Conservation (phyloP, 2,888 invertebrate genomes). For the Chloromyia formosa region DNA sequence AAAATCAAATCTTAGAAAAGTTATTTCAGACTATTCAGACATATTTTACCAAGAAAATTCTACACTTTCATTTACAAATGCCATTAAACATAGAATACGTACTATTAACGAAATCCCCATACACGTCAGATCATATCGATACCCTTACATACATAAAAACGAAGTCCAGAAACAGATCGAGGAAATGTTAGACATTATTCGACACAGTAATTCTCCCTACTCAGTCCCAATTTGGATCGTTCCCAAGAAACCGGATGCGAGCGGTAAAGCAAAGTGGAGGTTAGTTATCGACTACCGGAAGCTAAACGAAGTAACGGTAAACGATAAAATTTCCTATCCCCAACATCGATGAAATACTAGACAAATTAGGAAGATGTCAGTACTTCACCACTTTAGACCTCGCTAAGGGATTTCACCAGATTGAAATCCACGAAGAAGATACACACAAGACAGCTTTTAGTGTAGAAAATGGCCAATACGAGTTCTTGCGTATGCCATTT, state of each 20-base stretch:
- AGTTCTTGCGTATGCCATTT: too few relatives aligned
- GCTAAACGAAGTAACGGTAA: not conserved
- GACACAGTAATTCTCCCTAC: not conserved
- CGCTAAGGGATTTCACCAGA: not conserved
- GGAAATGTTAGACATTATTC: constrained; percentile 7
- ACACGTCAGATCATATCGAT: not conserved
- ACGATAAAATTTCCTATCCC: constrained; percentile 8
- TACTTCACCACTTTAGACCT: not conserved
- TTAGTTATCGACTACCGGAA: too few relatives aligned
- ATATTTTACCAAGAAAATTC: too few relatives aligned
- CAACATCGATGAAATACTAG: not conserved
- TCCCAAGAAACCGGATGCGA: not conserved
- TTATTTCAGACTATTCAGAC: too few relatives aligned
- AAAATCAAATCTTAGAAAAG: too few relatives aligned
- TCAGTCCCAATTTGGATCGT: not conserved
- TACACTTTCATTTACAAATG: too few relatives aligned
- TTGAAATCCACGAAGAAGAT: not conserved
- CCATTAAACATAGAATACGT: too few relatives aligned
- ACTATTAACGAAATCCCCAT: too few relatives aligned
- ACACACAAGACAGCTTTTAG: not conserved
- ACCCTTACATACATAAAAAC: not conserved
- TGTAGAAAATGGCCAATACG: too few relatives aligned
- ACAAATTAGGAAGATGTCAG: not conserved
- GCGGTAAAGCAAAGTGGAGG: not conserved
- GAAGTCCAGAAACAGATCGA: not conserved